phyloP scores from a whole-genome alignment of 2,797 vertebrate species.

The Choloepus didactylus region DNA sequence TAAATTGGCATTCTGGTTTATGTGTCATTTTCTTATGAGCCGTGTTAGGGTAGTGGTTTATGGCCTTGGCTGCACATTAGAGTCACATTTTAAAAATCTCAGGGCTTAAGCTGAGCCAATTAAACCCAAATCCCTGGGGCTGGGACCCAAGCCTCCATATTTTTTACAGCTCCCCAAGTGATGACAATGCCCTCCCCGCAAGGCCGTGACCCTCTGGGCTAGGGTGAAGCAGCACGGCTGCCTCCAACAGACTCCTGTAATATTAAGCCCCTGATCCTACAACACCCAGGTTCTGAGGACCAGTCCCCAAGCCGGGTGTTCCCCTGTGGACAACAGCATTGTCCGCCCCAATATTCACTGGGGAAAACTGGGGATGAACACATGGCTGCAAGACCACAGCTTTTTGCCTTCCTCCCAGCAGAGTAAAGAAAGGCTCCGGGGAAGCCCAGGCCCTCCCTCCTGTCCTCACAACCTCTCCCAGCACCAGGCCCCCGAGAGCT shows the following conservation, averaged over 20 bases:
- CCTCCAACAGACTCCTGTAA: background rate
- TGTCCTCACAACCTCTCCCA: too few relatives aligned
- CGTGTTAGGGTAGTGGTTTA: background rate
- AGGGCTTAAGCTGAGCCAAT: background rate
- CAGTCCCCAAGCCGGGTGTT: fast-evolving
- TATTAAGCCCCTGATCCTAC: background rate
- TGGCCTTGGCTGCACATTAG: background rate
- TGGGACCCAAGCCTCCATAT: background rate
- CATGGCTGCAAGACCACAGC: background rate
- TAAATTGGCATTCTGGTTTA: background rate
- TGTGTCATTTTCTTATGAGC: background rate
- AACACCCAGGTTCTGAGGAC: background rate
- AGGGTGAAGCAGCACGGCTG: background rate
- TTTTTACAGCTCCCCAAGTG: background rate
- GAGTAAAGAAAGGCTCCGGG: background rate
- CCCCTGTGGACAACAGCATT: fast-evolving
- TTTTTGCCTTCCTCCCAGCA: background rate
- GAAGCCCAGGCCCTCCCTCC: too few relatives aligned
- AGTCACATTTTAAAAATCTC: slow-evolving; percentile 17
- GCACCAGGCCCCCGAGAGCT: too few relatives aligned
- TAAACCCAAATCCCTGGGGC: slow-evolving; percentile 10
- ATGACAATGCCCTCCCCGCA: background rate
- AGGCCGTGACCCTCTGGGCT: background rate
- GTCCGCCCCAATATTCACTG: background rate
- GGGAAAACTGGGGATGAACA: background rate